These are phyloP conservation scores for Drosophila parthenogenetica DNA, from an alignment of 2,888 invertebrate species.

Conservation along the genomic window DNA sequence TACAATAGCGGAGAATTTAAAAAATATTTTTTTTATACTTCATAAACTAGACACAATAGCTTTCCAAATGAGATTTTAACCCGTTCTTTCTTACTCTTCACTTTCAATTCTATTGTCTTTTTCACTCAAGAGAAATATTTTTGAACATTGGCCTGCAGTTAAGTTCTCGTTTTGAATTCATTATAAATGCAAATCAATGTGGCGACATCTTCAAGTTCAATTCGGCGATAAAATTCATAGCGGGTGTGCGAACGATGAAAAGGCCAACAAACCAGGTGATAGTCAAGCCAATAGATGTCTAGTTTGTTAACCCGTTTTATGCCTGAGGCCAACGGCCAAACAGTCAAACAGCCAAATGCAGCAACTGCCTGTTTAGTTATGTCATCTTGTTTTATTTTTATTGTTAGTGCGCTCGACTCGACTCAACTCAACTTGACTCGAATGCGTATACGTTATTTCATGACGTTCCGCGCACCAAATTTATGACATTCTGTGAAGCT, in stretches of 20 bases:
- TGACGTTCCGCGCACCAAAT: slow-evolving; percentile 43
- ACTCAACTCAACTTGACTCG: not conserved
- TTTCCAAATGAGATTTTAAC: not conserved
- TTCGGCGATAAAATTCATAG: slow-evolving; percentile 65
- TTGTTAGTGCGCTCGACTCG: slow-evolving; percentile 30
- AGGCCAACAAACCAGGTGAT: slow-evolving; percentile 64
- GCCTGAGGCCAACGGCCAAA: slow-evolving; percentile 50
- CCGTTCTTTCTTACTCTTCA: slow-evolving; percentile 1
- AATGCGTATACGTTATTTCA: slow-evolving; percentile 14
- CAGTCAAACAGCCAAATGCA: slow-evolving; percentile 32
- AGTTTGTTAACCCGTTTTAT: slow-evolving; percentile 57
- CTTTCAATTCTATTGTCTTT: slow-evolving; percentile 12
- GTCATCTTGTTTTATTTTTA: slow-evolving; percentile 45
- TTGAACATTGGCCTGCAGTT: slow-evolving; percentile 33
- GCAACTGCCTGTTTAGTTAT: slow-evolving; percentile 32
- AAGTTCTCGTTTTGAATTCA: slow-evolving; percentile 57
- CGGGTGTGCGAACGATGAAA: slow-evolving; percentile 55
- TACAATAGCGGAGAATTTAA: slow-evolving; percentile 9
- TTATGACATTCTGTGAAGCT: slow-evolving; percentile 31
- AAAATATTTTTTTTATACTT: slow-evolving; percentile 7
- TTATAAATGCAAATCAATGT: slow-evolving; percentile 71
- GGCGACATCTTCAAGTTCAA: slow-evolving; percentile 74
- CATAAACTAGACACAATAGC: slow-evolving; percentile 3
- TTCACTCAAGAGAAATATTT: slow-evolving; percentile 8
- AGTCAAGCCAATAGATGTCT: slow-evolving; percentile 54